phyloP scores from a whole-genome alignment of 2,797 vertebrate species.

The Sebastes matsubarae region DNA sequence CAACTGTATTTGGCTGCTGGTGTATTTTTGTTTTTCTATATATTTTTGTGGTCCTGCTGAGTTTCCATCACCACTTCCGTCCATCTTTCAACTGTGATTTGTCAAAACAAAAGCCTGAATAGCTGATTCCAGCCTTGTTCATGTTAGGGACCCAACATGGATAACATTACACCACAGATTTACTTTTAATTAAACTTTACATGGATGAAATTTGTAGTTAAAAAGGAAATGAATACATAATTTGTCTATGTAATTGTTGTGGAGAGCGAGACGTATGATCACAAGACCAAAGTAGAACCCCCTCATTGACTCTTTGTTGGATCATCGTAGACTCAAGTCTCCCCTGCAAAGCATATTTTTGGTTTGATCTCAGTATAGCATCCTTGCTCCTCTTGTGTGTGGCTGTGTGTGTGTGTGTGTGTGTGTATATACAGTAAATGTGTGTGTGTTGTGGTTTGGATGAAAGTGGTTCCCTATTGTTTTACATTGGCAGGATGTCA shows the following conservation, averaged over 20 bases:
- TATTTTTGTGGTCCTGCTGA: not conserved
- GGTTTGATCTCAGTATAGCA: not conserved
- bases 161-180: not conserved
- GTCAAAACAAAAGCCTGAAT: constrained; percentile 24
- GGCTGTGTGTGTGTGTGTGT: not conserved
- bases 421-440: constrained; percentile 6
- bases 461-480: constrained; percentile 46
- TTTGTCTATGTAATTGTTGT: not conserved
- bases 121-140: not conserved
- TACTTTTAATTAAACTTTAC: not conserved
- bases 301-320: not conserved
- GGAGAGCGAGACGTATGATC: too few species aligned
- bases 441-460: constrained; percentile 28
- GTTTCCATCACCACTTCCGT: not conserved
- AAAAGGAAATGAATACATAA: not conserved
- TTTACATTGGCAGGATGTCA: constrained; percentile 49
- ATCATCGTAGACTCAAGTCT: not conserved
- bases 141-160: not conserved
- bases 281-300: not conserved
- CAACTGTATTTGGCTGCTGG: not conserved
- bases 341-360: not conserved
- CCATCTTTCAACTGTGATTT: not conserved
- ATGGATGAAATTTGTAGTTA: not conserved
- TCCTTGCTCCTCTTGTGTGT: not conserved
- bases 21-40: not conserved